Percentiles rank a stretch among this genome's conserved stretches.
These are phyloP conservation scores for Bergia puertoricense DNA, from an alignment of 92 coral and sea anemone genomes.

Conservation along the genomic window DNA sequence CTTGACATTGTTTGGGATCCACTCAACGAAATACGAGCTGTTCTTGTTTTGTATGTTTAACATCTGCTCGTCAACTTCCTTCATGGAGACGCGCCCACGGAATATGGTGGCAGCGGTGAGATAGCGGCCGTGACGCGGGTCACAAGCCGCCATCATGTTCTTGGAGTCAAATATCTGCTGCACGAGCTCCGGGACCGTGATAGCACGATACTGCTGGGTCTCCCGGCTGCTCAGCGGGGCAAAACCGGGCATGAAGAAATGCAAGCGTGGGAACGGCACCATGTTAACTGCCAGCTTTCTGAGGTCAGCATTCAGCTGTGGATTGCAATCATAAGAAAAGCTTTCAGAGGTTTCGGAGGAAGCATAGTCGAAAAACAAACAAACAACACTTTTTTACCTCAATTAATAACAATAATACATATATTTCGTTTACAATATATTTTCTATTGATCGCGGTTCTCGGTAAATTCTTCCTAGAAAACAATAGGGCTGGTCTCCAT, in stretches of 20 bases:
- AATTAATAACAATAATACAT: no score
- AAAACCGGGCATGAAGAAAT: conserved; percentile 88
- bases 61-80: conserved; percentile 20
- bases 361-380: no score
- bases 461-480: neutral
- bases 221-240: conserved; percentile 83
- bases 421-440: no score
- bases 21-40: conserved; percentile 87
- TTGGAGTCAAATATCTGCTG: conserved; percentile 90
- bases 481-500: neutral
- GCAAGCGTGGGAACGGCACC: conserved; percentile 48
- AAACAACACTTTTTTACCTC: no score
- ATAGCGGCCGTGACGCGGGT: conserved; percentile 85
- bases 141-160: conserved; percentile 96
- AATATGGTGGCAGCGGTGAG: conserved; percentile 85
- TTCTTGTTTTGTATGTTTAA: neutral
- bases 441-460: no score
- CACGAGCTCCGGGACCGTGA: conserved; percentile 80
- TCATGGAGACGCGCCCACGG: conserved; percentile 80
- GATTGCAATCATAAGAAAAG: neutral
- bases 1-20: conserved; percentile 96
- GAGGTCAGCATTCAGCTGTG: conserved; percentile 80
- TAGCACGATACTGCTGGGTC: conserved; percentile 71
- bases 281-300: conserved; percentile 78
- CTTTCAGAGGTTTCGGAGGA: neutral